A percentile compares a stretch with the other conserved stretches of the same genome.
Conservation (phyloP, 2,888 invertebrate genomes). For the Nephrocerus scutellatus region DNA sequence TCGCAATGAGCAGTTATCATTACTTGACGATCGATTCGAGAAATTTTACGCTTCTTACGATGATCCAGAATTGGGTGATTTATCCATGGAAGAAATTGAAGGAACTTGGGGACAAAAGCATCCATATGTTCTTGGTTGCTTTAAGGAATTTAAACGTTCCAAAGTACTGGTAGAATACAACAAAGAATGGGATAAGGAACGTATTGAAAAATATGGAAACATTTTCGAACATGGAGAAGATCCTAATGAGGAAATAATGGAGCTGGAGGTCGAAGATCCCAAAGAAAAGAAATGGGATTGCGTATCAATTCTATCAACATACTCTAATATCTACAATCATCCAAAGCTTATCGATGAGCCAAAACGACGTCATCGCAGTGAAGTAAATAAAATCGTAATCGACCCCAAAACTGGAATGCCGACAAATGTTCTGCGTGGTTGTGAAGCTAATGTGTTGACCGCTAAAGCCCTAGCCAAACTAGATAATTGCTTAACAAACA, state of each 20-base stretch:
- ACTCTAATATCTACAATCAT: constrained; percentile 87
- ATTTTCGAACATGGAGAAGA: constrained; percentile 46
- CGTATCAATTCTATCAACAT: constrained; percentile 82
- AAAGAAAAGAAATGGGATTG: constrained; percentile 79
- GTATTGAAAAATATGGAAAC: constrained; percentile 36
- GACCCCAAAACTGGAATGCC: constrained; percentile 69
- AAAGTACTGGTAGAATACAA: constrained; percentile 53
- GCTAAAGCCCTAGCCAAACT: constrained; percentile 61
- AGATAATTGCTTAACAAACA: too few relatives aligned
- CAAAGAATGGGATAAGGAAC: constrained; percentile 51
- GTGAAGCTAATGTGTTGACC: constrained; percentile 58
- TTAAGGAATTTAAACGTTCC: constrained; percentile 67
- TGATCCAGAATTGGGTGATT: constrained; percentile 78
- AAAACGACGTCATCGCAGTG: constrained; percentile 45
- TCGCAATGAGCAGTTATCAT: constrained; percentile 72
- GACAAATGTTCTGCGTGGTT: constrained; percentile 55
- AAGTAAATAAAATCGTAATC: constrained; percentile 58
- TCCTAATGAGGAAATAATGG: constrained; percentile 54
- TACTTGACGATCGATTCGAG: constrained; percentile 85
- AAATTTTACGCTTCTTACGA: constrained; percentile 78
- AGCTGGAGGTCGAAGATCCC: constrained; percentile 55
- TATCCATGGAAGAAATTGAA: constrained; percentile 87
- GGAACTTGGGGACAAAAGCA: constrained; percentile 52
- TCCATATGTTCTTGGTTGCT: constrained; percentile 62
- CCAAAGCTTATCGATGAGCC: constrained; percentile 79